Conservation (phyloP, 1,140 invertebrate genomes). For the Leptopilina boulardi region DNA sequence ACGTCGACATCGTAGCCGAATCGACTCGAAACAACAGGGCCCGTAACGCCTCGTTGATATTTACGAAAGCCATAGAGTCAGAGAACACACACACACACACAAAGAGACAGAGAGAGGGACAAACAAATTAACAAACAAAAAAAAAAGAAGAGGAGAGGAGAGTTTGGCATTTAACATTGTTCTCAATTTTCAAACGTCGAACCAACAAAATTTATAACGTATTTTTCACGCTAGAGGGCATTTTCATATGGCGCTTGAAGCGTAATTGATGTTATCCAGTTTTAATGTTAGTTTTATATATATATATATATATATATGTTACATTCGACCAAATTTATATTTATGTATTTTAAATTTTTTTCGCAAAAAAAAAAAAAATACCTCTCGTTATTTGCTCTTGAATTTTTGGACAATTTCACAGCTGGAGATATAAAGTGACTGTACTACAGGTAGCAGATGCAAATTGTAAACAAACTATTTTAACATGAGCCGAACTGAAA, state of each 20-base stretch:
- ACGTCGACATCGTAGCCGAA: slow-evolving; percentile 40
- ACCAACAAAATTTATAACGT: not conserved
- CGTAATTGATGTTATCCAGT: not conserved
- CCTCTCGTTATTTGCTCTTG: not conserved
- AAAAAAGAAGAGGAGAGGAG: not conserved
- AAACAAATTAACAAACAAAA: not conserved
- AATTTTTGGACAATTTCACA: not conserved
- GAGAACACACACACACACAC: too few species aligned
- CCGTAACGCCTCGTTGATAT: slow-evolving; percentile 19
- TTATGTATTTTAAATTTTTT: slow-evolving; percentile 4
- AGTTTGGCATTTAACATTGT: slow-evolving; percentile 20
- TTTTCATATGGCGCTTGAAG: not conserved
- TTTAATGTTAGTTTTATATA: slow-evolving; percentile 6
- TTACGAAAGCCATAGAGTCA: slow-evolving; percentile 12
- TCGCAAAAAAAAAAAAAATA: not conserved
- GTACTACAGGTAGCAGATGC: not conserved
- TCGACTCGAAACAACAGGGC: slow-evolving; percentile 23
- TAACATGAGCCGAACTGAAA: not conserved
- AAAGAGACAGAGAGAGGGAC: too few species aligned
- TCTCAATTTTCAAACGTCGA: slow-evolving; percentile 11
- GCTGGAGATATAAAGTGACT: not conserved
- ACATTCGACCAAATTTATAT: not conserved
- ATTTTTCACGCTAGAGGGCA: slow-evolving; percentile 4
- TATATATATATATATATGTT: not conserved
- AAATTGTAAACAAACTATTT: not conserved